A percentile compares a stretch with the other conserved stretches of the same genome.
Evolutionary conservation across 2,888 invertebrate species (phyloP).

Genomic region (Heliconius erato): DNA sequence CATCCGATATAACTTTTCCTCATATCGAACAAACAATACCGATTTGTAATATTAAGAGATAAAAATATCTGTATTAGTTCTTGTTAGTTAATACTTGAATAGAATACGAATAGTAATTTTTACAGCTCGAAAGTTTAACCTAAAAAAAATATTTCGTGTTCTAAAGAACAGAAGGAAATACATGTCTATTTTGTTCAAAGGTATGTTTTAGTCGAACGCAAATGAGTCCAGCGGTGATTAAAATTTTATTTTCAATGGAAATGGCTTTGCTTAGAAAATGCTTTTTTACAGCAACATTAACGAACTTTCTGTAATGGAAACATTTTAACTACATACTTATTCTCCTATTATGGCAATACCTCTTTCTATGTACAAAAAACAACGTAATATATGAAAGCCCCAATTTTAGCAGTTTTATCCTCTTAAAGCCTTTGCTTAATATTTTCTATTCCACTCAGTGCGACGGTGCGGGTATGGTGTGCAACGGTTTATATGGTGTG

Average conservation of each 20-base stretch:
- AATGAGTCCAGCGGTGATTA: constrained; percentile 16
- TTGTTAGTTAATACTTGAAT: neutral
- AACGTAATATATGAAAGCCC: neutral
- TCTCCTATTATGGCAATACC: neutral
- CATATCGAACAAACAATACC: constrained; percentile 1
- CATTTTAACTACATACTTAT: constrained; percentile 3
- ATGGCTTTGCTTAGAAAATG: constrained; percentile 16
- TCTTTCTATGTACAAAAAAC: neutral
- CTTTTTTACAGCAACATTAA: constrained; percentile 14
- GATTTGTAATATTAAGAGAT: neutral
- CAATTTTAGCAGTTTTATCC: too few relatives aligned
- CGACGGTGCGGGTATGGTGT: too few relatives aligned
- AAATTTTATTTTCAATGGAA: constrained; percentile 26
- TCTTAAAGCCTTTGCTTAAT: too few relatives aligned
- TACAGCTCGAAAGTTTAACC: neutral
- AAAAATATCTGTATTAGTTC: neutral
- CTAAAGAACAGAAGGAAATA: neutral
- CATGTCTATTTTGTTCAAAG: neutral
- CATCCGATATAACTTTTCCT: neutral
- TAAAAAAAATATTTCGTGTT: neutral
- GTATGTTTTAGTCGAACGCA: constrained; percentile 14
- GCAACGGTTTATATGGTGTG: too few relatives aligned
- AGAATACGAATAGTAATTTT: neutral
- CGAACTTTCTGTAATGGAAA: constrained; percentile 18
- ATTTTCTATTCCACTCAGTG: too few relatives aligned